Evolutionary conservation across 2,113 vertebrate species (phyloP).

Genomic region (Anguilla japonica): DNA sequence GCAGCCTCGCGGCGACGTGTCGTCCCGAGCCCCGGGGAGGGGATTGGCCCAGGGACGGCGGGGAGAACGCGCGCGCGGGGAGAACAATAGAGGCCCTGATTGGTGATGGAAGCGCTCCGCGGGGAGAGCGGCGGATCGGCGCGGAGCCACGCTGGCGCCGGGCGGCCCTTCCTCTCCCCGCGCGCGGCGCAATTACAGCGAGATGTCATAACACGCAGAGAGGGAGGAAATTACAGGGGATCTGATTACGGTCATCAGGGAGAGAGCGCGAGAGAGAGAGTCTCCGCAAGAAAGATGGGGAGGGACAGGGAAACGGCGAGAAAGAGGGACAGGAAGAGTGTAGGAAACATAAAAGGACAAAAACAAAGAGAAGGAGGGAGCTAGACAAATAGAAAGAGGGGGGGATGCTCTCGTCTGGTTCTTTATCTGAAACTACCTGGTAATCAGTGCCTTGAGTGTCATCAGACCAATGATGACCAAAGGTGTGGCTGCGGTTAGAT

Average conservation of each 20-base stretch:
- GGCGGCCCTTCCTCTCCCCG: neutral
- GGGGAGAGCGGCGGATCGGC: neutral
- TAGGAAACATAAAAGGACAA: neutral
- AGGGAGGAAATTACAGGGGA: neutral
- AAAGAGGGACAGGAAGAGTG: neutral
- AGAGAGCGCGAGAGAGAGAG: neutral
- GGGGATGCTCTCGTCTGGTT: neutral
- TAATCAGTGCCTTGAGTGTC: neutral
- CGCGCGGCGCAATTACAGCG: neutral
- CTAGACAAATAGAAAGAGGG: neutral
- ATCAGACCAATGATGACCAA: too few species aligned
- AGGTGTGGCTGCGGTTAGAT: too few species aligned
- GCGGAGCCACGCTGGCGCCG: neutral
- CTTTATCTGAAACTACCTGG: neutral
- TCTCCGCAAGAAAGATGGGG: neutral
- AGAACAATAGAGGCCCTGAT: slow-evolving; percentile 27
- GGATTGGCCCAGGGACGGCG: neutral
- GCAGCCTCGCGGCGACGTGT: neutral
- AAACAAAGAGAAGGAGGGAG: neutral
- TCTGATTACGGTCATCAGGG: slow-evolving; percentile 12
- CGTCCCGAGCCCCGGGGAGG: neutral
- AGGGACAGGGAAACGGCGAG: neutral
- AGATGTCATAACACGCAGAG: neutral
- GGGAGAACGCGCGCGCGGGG: neutral
- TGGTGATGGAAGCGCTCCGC: neutral